These are phyloP conservation scores for Mythimna albipuncta DNA, from an alignment of 2,888 invertebrate species.

Conservation along the genomic window DNA sequence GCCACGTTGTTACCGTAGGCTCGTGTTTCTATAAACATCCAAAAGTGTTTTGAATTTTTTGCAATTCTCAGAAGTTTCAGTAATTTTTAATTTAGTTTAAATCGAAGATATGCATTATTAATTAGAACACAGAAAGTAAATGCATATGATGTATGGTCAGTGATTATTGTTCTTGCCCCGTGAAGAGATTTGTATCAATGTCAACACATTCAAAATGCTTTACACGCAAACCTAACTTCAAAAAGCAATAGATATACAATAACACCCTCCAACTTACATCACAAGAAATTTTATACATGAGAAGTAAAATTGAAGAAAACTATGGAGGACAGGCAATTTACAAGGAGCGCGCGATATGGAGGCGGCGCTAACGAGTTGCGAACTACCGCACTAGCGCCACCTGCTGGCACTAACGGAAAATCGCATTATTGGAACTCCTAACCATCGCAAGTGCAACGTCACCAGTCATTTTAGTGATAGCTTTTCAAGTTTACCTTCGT, in stretches of 20 bases:
- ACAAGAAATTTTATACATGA: constrained; percentile 52
- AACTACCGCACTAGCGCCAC: constrained; percentile 67
- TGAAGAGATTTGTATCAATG: no score
- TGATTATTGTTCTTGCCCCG: no score
- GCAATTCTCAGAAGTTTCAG: no score
- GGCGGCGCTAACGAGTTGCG: constrained; percentile 70
- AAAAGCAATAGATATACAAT: constrained; percentile 43
- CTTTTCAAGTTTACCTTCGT: constrained; percentile 22
- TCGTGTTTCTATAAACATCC: no score
- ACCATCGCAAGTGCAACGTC: constrained; percentile 45
- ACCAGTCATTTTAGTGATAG: constrained; percentile 49
- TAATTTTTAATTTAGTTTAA: no score
- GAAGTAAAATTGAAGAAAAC: constrained; percentile 60
- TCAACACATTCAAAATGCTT: no score
- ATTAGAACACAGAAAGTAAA: no score
- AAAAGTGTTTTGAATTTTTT: no score
- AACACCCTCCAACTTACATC: constrained; percentile 34
- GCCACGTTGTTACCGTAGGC: no score
- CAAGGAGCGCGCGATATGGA: constrained; percentile 61
- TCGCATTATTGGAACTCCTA: constrained; percentile 69
- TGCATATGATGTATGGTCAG: no score
- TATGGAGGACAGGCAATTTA: constrained; percentile 66
- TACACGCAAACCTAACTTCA: constrained; percentile 25
- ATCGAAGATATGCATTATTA: no score
- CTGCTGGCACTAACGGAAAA: constrained; percentile 69